Evolutionary conservation across 2,888 invertebrate species (phyloP), one percentile per base, ranked within the genome.

Genomic region (Lamellibrachia columna): DNA sequence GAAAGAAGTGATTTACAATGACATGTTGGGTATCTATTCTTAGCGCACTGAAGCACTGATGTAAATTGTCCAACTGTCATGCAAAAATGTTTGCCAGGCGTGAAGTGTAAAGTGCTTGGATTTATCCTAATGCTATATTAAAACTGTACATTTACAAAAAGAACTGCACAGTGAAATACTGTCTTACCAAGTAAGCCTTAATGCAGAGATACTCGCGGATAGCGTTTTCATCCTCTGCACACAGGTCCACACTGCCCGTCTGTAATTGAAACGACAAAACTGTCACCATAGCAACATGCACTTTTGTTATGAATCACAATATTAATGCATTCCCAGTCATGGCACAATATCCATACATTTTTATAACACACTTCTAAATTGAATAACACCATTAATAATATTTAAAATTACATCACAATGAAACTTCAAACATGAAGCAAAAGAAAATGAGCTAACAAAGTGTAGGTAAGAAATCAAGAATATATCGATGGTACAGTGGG

Each of bases 121-220:
- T 75, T 22, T 6, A 75, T 3, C 22, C 75, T 15, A 75, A n/a
- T 75, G n/a, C 6, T 15, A 75, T 15, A 6, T 15, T 75, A 75
- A 3, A 6, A 22, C n/a, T 22, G 75, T 4, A 55, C 55, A 55
- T 55, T 55, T 55, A 55, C 9, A 9, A 55, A 9, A 9, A 15
- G 91, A 40, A 92, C 92, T 28, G 28, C 8, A 92, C 7, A 58
- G 52, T 53, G 58, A 52, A 60, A 60, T 52, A 53, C 52, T 58
- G 52, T 93, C 95, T 94, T 94, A 97, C 97, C 94, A 99, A 97
- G 96, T 99, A 99, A 0, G 98, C 97, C 96, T 98, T 98, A 95
- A 98, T 97, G 96, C 99, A 98, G 60, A 99, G 97, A 97, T 98
- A 98, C 96, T 99, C 99, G 94, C 98, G 97, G 92, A 99, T 96